Evolutionary conservation across 2,797 vertebrate genomes (phyloP), one percentile per base, ranked within the genome.

Genomic region (Pristis pectinata): DNA sequence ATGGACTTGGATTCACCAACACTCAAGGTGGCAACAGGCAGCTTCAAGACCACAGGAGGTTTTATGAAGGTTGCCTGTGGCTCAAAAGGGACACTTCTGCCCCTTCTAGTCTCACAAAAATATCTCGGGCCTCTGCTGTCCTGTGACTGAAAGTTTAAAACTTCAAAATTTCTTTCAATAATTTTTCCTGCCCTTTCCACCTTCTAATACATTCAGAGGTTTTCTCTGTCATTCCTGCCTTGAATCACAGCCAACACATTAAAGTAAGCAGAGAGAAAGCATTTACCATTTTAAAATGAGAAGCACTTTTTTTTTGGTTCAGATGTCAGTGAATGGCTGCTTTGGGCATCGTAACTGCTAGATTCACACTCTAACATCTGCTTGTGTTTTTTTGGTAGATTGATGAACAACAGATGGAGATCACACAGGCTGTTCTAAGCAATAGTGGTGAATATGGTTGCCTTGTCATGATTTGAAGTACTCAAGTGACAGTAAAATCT

Each of bases 391-490:
- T 91, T 93, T 95, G 95, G 87, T 96, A 95, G 94, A 95, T 80
- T 96, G 97, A 96, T 96, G 96, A 96, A 95, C 95, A 97, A 95
- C 97, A 98, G 97, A 98, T 98, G 97, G 97, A 97, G 96, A 95
- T 95, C 67, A 94, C 95, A 95, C 95, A 96, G 96, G 96, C 96
- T 95, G 95, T 96, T 96, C 96, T 96, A 95, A 95, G 96, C 95
- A 96, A 96, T 72, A 94, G 92, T 95, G 94, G 56, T 94, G 97
- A 97, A 97, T 95, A 96, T 96, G 97, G 95, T 95, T 95, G 96
- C 95, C 96, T 96, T 96, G 96, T 95, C 95, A 96, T 87, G 93
- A 76, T 95, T 95, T 8, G 95, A 94, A 72, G 95, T 94, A 80
- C 95, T 95, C 95, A 64, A 83, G 95, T 96, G 95, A 95, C 95